A percentile compares a stretch with the other conserved stretches of the same genome.
These are phyloP conservation scores for Dascillus cervinus DNA, from an alignment of 2,888 invertebrate genomes.

Conservation along the genomic window DNA sequence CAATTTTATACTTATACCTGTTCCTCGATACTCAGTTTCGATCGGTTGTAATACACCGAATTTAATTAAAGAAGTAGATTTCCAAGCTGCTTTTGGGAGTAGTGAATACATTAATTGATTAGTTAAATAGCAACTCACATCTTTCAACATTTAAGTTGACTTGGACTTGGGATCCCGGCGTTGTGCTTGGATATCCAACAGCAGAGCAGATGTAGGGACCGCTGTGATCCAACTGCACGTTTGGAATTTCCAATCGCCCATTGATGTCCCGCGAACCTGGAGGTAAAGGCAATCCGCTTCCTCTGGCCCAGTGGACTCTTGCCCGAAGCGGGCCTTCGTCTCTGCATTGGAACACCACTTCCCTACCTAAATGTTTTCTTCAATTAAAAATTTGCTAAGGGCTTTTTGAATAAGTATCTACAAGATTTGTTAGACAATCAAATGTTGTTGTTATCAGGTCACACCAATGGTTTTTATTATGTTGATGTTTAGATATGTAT, in stretches of 20 bases:
- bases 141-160: slow-evolving; percentile 68
- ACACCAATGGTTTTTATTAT: too few species aligned
- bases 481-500: too few species aligned
- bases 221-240: slow-evolving; percentile 64
- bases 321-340: slow-evolving; percentile 78
- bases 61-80: slow-evolving; percentile 39
- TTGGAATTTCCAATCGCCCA: slow-evolving; percentile 81
- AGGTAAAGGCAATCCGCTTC: slow-evolving; percentile 65
- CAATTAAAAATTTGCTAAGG: slow-evolving; percentile 4
- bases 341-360: slow-evolving; percentile 89
- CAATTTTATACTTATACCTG: slow-evolving; percentile 41
- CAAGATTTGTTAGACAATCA: slow-evolving; percentile 1
- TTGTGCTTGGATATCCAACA: slow-evolving; percentile 52
- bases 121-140: slow-evolving; percentile 48
- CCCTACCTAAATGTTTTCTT: slow-evolving; percentile 60
- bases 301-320: slow-evolving; percentile 66
- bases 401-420: not conserved
- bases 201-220: slow-evolving; percentile 84
- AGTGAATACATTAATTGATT: too few species aligned
- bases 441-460: slow-evolving; percentile 1
- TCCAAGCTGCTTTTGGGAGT: too few species aligned
- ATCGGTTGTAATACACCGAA: slow-evolving; percentile 52
- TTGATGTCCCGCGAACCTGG: slow-evolving; percentile 63
- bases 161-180: slow-evolving; percentile 57
- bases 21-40: slow-evolving; percentile 50